Base-by-base conservation (phyloP, 1,140 invertebrate species). In the Drosophila setifemur region DNA sequence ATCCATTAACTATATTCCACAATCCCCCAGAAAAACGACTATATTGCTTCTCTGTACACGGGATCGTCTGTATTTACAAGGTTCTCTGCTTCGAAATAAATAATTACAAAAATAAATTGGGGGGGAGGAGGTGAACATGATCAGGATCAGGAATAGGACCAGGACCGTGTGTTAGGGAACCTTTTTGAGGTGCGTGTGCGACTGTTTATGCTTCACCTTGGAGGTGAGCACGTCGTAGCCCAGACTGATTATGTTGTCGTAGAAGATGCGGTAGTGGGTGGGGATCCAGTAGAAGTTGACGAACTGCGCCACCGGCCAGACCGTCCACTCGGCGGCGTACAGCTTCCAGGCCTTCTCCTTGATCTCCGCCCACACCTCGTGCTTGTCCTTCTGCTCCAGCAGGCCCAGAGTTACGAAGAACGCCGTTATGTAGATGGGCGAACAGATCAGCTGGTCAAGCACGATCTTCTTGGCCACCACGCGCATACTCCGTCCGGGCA, bases 201-300 rank as follows among this genome's bases (percentile, higher is more conserved):
- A 85, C 18, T 76, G 58, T 4, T 72, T 68, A 37, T 97, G 93
- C 90, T 96, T 97, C n/a, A 98, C 95, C 90, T 96, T 94, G 18
- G 97, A 97, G n/a, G 96, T 97, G 87, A 97, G 98, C 35, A 96
- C 91, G 90, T 98, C 97, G 91, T 97, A 98, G 6, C 96, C 95
- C 82, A 98, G 91, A 18, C 96, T 97, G 87, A 98, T 95, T 4
- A 94, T 94, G 90, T 96, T 98, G 88, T 98, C 97, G 91, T 97
- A 98, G 7, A 98, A 91, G 14, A 98, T 96, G 82, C 97, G 92
- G 90, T 94, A 98, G 81, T 92, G 93, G 3, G 94, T 94, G 12
- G 97, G 96, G 64, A 98, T 90, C 76, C 96, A 94, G 89, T 95
- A 97, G 91, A 98, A 98, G 91, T 98, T 98, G 11, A 97, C 50